A percentile compares a stretch with the other conserved stretches of the same genome.
Evolutionary conservation across 2,113 vertebrate species (phyloP).

Genomic region (Triplophysa siluroides): DNA sequence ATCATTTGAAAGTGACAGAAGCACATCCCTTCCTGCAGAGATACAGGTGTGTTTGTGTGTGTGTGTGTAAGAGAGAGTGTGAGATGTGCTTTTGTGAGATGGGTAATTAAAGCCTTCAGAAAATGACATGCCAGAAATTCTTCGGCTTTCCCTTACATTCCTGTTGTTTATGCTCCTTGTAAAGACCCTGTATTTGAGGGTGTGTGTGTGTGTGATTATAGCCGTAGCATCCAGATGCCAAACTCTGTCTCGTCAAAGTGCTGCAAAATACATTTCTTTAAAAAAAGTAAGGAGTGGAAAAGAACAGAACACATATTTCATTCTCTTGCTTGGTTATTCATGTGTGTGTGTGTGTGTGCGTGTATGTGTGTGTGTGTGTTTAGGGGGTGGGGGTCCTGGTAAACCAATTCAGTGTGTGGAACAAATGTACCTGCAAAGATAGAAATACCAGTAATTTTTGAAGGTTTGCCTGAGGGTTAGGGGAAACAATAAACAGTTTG

Average conservation of each 20-base stretch:
- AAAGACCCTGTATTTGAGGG: conserved; percentile 19
- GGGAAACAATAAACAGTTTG: no score
- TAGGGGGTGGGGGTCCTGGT: no score
- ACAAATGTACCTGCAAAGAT: no score
- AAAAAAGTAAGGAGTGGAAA: not conserved
- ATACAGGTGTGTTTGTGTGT: conserved; percentile 16
- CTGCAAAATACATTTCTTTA: conserved; percentile 7
- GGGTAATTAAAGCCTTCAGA: conserved; percentile 66
- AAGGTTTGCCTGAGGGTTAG: no score
- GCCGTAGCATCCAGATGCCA: conserved; percentile 12
- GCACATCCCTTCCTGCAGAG: conserved; percentile 29
- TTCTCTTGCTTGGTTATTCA: not conserved
- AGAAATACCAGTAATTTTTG: no score
- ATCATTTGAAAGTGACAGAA: not conserved
- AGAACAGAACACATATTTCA: not conserved
- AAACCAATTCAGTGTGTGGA: no score
- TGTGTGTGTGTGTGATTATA: conserved; percentile 43
- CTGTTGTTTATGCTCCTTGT: conserved; percentile 37
- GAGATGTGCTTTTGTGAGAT: conserved; percentile 52
- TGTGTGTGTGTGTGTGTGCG: not conserved
- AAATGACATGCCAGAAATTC: conserved; percentile 55
- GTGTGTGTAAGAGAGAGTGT: conserved; percentile 7
- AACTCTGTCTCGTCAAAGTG: conserved; percentile 5
- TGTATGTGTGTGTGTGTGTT: no score
- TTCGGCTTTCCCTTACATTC: conserved; percentile 49